phyloP scores from a whole-genome alignment of 2,888 invertebrate species.

The Alcis repandata region DNA sequence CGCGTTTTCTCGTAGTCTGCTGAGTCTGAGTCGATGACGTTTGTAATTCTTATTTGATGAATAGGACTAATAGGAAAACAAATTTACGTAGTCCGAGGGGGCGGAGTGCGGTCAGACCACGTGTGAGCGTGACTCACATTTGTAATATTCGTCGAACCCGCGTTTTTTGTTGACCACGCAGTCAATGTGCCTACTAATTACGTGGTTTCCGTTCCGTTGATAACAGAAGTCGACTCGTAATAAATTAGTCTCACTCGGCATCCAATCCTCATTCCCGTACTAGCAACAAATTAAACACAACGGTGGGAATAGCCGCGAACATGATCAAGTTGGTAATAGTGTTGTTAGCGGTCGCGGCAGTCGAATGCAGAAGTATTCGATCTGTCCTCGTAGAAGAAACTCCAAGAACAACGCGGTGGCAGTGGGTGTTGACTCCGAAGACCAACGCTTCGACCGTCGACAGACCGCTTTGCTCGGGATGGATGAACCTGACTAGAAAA shows the following conservation, averaged over 20 bases:
- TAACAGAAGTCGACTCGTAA: background rate
- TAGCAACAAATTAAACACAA: too few relatives aligned
- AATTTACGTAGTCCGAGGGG: too few relatives aligned
- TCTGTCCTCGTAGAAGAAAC: conserved; percentile 1
- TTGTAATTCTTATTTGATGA: too few relatives aligned
- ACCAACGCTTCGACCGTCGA: background rate
- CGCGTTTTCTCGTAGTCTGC: too few relatives aligned
- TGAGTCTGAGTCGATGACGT: too few relatives aligned
- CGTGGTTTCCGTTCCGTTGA: background rate
- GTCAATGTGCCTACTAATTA: background rate
- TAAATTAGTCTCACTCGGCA: background rate
- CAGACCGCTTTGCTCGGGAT: background rate
- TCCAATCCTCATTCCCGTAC: background rate
- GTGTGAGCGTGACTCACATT: too few relatives aligned
- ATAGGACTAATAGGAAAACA: too few relatives aligned
- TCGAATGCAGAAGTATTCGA: too few relatives aligned
- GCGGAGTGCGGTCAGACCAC: too few relatives aligned
- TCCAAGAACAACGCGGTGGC: background rate
- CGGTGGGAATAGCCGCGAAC: background rate
- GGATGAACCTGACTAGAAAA: conserved; percentile 2
- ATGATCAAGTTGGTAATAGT: background rate
- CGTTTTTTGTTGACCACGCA: background rate
- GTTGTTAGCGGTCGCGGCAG: background rate
- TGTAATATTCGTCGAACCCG: background rate
- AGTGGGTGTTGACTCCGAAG: conserved; percentile 1